phyloP scores from a whole-genome alignment of 2,113 vertebrate species.

The Apeltes quadracus region DNA sequence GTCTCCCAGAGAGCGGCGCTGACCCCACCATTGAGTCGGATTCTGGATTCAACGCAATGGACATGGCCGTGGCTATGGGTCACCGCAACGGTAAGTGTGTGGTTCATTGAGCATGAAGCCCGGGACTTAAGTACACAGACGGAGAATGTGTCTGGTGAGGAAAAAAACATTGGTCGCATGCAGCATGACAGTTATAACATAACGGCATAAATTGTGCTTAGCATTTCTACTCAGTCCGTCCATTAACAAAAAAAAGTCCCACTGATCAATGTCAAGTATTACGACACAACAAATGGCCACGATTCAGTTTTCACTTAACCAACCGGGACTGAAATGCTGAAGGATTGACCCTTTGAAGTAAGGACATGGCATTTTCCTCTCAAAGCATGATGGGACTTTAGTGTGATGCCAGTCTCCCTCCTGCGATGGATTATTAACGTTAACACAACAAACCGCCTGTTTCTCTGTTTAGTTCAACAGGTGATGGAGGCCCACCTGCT shows the following conservation, averaged over 20 bases:
- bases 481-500: conserved; percentile 95
- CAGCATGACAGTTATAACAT: too few species aligned
- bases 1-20: conserved; percentile 87
- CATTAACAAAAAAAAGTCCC: too few species aligned
- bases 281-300: background rate
- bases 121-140: background rate
- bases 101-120: background rate
- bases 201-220: too few species aligned
- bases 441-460: background rate
- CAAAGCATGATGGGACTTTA: background rate
- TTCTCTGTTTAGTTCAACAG: conserved; percentile 90
- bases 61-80: conserved; percentile 96
- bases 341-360: background rate
- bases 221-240: too few species aligned
- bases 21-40: conserved; percentile 97
- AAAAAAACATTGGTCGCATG: background rate
- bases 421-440: conserved; percentile 1
- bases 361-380: background rate
- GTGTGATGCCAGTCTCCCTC: background rate
- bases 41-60: conserved; percentile 98
- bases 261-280: too few species aligned
- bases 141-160: background rate
- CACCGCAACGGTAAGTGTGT: conserved; percentile 90
- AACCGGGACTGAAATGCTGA: too few species aligned
- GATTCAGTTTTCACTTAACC: background rate